A percentile compares a stretch with the other conserved stretches of the same genome.
phyloP scores from a whole-genome alignment of 2,888 invertebrate genomes.

The Hirtodrosophila histrioides region DNA sequence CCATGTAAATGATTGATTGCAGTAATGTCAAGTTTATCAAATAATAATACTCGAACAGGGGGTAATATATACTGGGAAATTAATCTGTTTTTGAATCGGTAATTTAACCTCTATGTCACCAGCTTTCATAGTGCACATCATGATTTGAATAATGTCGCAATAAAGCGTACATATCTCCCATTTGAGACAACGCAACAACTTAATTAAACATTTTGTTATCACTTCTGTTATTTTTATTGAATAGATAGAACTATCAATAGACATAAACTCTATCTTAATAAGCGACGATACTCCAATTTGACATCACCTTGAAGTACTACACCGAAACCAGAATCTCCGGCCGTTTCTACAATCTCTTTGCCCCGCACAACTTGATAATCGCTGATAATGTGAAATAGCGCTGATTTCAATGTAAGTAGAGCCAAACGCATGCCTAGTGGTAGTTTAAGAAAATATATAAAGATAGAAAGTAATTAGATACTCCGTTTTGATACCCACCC shows the following conservation, averaged over 20 bases:
- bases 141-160: no score
- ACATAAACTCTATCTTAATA: constrained; percentile 34
- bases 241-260: background rate
- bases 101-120: no score
- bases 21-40: background rate
- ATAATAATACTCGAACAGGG: no score
- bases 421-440: constrained; percentile 68
- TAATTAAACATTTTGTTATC: no score
- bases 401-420: constrained; percentile 67
- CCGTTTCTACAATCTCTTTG: constrained; percentile 12
- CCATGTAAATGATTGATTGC: background rate
- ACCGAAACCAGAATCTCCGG: constrained; percentile 60
- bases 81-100: no score
- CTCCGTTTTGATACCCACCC: constrained; percentile 51
- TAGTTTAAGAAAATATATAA: background rate
- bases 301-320: constrained; percentile 68
- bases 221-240: no score
- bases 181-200: no score
- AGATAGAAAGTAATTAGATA: background rate
- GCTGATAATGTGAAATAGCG: constrained; percentile 62
- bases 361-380: constrained; percentile 57
- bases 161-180: no score
- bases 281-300: constrained; percentile 62
- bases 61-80: no score
- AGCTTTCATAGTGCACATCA: no score